Percentiles rank a stretch among this genome's conserved stretches.
phyloP scores from a whole-genome alignment of 2,113 vertebrate species.

The Ctenomys sociabilis region DNA sequence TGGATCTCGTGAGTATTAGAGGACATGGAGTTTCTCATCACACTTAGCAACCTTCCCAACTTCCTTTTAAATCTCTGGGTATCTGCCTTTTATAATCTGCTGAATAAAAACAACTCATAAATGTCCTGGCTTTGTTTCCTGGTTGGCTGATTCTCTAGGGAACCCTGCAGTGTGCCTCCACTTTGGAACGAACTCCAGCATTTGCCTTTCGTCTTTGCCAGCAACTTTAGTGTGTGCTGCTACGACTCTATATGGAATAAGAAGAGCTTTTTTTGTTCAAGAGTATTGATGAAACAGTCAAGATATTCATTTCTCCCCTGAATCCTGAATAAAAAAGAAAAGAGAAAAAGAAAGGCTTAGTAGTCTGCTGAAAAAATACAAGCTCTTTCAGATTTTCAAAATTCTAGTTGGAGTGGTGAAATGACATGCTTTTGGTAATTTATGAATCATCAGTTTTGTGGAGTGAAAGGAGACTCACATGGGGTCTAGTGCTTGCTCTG shows the following conservation, averaged over 20 bases:
- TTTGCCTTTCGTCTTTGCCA: not conserved
- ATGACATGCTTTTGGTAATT: constrained; percentile 20
- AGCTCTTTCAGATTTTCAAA: constrained; percentile 47
- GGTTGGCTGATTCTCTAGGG: not conserved
- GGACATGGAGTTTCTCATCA: not conserved
- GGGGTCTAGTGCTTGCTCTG: not conserved
- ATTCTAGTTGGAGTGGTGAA: constrained; percentile 27
- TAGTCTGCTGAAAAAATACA: constrained; percentile 3
- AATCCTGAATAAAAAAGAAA: not conserved
- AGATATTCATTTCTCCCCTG: not conserved
- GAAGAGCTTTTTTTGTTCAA: not conserved
- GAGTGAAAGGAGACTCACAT: not conserved
- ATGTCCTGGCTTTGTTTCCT: not conserved
- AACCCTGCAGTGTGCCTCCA: not conserved
- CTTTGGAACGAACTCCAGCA: not conserved
- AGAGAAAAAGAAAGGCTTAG: not conserved
- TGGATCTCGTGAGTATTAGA: not conserved
- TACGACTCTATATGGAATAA: not conserved
- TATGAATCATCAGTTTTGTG: constrained; percentile 49
- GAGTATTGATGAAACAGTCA: not conserved
- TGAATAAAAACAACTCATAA: not conserved
- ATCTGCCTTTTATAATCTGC: not conserved
- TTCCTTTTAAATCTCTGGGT: not conserved
- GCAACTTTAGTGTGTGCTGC: not conserved
- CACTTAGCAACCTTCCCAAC: not conserved